Evolutionary conservation across 2,888 invertebrate genomes (phyloP).

Genomic region (Tipula helvola): DNA sequence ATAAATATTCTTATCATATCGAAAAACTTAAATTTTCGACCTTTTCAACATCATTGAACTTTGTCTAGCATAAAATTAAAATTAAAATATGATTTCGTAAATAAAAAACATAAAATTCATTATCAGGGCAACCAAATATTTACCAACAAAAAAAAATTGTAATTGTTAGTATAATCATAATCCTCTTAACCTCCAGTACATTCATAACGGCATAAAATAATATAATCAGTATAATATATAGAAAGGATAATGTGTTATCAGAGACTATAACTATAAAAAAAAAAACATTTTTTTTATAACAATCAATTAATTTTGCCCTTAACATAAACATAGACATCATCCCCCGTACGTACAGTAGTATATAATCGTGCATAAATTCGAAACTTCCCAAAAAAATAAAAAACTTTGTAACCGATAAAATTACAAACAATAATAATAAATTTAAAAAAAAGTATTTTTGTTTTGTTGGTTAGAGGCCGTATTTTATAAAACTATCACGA

Average conservation of each 20-base stretch:
- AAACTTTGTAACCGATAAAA: background rate
- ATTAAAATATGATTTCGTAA: background rate
- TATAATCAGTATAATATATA: background rate
- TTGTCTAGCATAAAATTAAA: background rate
- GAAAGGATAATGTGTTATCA: background rate
- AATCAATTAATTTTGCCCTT: background rate
- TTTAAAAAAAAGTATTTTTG: background rate
- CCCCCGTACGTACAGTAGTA: background rate
- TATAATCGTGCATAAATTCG: background rate
- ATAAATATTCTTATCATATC: background rate
- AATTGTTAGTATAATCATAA: background rate
- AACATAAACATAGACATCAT: background rate
- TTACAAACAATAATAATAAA: slow-evolving; percentile 4
- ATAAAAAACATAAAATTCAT: background rate
- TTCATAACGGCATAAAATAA: background rate
- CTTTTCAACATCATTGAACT: slow-evolving; percentile 4
- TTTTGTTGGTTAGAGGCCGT: background rate
- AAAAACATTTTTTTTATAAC: background rate
- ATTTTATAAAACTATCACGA: background rate
- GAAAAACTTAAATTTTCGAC: background rate
- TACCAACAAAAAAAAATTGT: background rate
- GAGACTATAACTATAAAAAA: background rate
- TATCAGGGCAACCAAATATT: background rate
- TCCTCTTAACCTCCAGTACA: background rate
- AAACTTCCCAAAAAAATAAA: background rate